Evolutionary conservation across 2,797 vertebrate genomes (phyloP).

Genomic region (Valencia hispanica): DNA sequence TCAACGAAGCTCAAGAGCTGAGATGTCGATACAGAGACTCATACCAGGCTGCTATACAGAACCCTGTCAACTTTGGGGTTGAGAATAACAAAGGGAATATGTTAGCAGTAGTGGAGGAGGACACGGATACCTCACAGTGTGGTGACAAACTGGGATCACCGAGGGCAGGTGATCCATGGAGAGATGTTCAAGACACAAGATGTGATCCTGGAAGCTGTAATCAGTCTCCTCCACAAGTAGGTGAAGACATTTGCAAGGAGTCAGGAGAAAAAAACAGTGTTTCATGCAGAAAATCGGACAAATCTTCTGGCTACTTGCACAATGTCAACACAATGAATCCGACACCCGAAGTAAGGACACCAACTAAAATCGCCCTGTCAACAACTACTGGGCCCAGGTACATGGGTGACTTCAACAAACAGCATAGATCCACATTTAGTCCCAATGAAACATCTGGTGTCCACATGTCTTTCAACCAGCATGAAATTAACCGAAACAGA

Average conservation of each 20-base stretch:
- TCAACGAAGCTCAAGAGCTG: slow-evolving; percentile 63
- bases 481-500: slow-evolving; percentile 34
- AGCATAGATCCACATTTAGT: slow-evolving; percentile 19
- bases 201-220: slow-evolving; percentile 36
- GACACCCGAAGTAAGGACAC: slow-evolving; percentile 8
- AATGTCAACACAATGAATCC: slow-evolving; percentile 25
- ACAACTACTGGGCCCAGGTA: slow-evolving; percentile 26
- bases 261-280: slow-evolving; percentile 57
- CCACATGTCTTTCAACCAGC: slow-evolving; percentile 14
- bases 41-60: slow-evolving; percentile 81
- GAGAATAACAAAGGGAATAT: slow-evolving; percentile 45
- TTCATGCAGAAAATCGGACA: slow-evolving; percentile 52
- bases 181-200: slow-evolving; percentile 28
- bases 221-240: slow-evolving; percentile 21
- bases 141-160: slow-evolving; percentile 65
- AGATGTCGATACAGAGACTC: slow-evolving; percentile 83
- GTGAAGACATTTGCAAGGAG: slow-evolving; percentile 56
- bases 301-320: slow-evolving; percentile 20
- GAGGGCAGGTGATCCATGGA: slow-evolving; percentile 34
- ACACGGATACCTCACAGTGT: slow-evolving; percentile 35
- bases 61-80: slow-evolving; percentile 71
- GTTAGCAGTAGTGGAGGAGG: slow-evolving; percentile 77
- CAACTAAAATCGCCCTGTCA: background rate
- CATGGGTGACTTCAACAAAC: slow-evolving; percentile 21
- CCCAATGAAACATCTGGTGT: slow-evolving; percentile 33